These are phyloP conservation scores for Pelochelys cantorii DNA, from an alignment of 2,797 vertebrate genomes.

Conservation along the genomic window DNA sequence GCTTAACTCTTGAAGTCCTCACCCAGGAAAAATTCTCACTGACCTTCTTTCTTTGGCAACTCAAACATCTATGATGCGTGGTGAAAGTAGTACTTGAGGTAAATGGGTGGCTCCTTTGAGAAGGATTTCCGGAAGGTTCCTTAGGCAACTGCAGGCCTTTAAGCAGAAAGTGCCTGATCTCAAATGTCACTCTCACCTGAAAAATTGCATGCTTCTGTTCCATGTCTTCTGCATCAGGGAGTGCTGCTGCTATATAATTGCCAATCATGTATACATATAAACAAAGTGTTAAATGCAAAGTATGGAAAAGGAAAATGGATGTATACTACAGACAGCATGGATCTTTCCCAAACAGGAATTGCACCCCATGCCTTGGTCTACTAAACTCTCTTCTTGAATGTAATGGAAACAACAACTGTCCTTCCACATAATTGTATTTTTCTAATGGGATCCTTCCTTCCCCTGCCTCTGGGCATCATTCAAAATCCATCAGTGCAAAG, in stretches of 20 bases:
- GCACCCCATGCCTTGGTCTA: conserved; percentile 33
- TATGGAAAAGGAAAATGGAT: neutral
- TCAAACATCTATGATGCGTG: neutral
- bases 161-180: conserved; percentile 12
- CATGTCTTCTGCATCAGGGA: neutral
- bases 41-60: neutral
- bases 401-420: conserved; percentile 20
- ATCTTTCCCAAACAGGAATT: conserved; percentile 42
- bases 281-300: neutral
- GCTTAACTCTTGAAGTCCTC: conserved; percentile 26
- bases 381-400: conserved; percentile 17
- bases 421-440: conserved; percentile 19
- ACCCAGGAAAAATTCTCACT: neutral
- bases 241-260: conserved; percentile 14
- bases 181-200: neutral
- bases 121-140: neutral
- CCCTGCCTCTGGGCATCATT: neutral
- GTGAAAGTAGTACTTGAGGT: neutral
- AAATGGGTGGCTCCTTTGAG: neutral
- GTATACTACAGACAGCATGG: neutral
- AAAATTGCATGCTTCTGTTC: neutral
- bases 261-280: accelerated
- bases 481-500: neutral
- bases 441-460: conserved; percentile 28
- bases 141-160: neutral